Evolutionary conservation across 1,140 invertebrate genomes (phyloP).

Genomic region (Lysiphlebus fabarum): DNA sequence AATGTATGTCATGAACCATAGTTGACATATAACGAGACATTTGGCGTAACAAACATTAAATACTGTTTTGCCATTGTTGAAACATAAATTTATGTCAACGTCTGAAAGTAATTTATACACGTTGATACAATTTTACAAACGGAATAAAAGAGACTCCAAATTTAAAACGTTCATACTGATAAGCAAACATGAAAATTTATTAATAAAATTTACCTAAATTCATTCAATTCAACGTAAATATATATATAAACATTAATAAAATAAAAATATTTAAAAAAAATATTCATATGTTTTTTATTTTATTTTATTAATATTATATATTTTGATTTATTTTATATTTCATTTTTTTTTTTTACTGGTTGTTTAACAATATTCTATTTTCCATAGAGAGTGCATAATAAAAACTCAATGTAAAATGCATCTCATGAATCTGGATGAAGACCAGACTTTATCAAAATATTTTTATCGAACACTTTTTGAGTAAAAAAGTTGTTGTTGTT

Average conservation of each 20-base stretch:
- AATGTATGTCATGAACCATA: slow-evolving; percentile 26
- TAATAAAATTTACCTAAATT: slow-evolving; percentile 22
- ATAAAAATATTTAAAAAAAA: too few species aligned
- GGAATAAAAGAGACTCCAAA: neutral
- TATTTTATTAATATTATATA: neutral
- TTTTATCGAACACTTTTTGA: slow-evolving; percentile 20
- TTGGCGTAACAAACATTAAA: slow-evolving; percentile 30
- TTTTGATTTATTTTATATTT: neutral
- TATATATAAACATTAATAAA: neutral
- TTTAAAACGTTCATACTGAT: slow-evolving; percentile 10
- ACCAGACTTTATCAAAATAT: slow-evolving; percentile 22
- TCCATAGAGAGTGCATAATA: slow-evolving; percentile 15
- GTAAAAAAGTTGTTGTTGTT: slow-evolving; percentile 12
- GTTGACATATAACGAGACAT: slow-evolving; percentile 23
- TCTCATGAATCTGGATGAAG: slow-evolving; percentile 26
- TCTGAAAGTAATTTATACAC: slow-evolving; percentile 27
- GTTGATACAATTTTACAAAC: slow-evolving; percentile 12
- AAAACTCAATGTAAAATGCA: slow-evolving; percentile 19
- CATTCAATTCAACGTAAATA: slow-evolving; percentile 16
- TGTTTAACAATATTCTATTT: slow-evolving; percentile 16
- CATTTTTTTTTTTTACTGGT: neutral
- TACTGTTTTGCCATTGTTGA: slow-evolving; percentile 27
- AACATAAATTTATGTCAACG: slow-evolving; percentile 28
- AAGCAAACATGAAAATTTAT: slow-evolving; percentile 20
- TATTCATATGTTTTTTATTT: neutral